These are phyloP conservation scores for Leucoraja ocellata DNA, from an alignment of 2,797 vertebrate species.

Conservation along the genomic window DNA sequence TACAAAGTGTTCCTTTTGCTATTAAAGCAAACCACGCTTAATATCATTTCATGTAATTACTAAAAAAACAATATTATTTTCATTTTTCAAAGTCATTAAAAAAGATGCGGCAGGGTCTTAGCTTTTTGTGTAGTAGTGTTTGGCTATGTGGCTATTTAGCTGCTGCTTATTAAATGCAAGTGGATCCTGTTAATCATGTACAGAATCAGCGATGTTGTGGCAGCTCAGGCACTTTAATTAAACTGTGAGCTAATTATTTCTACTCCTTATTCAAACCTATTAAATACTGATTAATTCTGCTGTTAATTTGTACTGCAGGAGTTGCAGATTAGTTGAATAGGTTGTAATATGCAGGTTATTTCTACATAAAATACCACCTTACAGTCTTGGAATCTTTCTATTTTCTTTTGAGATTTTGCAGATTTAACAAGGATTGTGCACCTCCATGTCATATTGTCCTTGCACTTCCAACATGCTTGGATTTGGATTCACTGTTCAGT, in stretches of 20 bases:
- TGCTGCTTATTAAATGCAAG: background rate
- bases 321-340: background rate
- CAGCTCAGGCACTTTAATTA: background rate
- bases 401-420: background rate
- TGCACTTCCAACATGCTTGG: background rate
- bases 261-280: background rate
- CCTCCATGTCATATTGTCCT: background rate
- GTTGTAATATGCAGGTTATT: background rate
- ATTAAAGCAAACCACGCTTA: background rate
- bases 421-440: background rate
- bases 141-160: background rate
- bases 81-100: background rate
- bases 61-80: background rate
- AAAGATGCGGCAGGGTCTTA: background rate
- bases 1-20: background rate
- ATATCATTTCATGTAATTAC: background rate
- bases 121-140: background rate
- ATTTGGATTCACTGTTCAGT: background rate
- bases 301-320: background rate
- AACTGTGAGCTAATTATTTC: constrained; percentile 16
- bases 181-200: background rate
- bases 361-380: background rate
- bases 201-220: background rate
- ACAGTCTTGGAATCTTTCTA: background rate
- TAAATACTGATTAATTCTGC: constrained; percentile 1